These are phyloP conservation scores for Mastomys natalensis DNA, from an alignment of 2,113 vertebrate genomes.

Conservation along the genomic window DNA sequence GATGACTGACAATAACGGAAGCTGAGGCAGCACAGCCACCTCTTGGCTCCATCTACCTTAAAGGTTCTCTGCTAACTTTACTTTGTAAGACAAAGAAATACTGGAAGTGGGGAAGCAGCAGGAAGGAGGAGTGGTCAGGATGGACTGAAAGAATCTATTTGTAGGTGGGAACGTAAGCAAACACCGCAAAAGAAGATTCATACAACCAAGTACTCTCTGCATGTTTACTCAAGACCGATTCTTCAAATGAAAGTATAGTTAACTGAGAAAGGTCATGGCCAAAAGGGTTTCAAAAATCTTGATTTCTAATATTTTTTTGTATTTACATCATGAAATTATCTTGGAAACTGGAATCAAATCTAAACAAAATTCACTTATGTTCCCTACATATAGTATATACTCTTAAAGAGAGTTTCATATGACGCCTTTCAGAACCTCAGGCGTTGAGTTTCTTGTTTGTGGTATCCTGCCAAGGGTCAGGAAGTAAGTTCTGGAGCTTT, in stretches of 20 bases:
- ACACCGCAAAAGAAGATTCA: neutral
- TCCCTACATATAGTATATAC: neutral
- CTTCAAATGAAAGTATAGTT: neutral
- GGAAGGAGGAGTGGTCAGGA: neutral
- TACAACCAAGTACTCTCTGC: neutral
- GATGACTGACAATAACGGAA: no score
- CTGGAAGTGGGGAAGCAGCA: accelerated
- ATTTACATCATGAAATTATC: neutral
- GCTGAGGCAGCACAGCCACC: accelerated
- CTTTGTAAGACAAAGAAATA: neutral
- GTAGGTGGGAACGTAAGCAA: neutral
- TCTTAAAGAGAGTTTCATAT: neutral
- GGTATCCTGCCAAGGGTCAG: no score
- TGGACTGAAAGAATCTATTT: accelerated
- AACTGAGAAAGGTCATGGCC: neutral
- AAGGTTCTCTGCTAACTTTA: neutral
- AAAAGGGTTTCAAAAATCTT: neutral
- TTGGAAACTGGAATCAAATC: neutral
- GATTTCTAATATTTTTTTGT: neutral
- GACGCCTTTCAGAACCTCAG: neutral
- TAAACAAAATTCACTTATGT: neutral
- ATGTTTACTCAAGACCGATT: neutral
- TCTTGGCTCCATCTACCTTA: neutral
- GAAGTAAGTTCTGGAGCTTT: neutral
- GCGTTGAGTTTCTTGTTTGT: neutral